phyloP scores from a whole-genome alignment of 1,140 invertebrate genomes.

The Brachionus calyciflorus region DNA sequence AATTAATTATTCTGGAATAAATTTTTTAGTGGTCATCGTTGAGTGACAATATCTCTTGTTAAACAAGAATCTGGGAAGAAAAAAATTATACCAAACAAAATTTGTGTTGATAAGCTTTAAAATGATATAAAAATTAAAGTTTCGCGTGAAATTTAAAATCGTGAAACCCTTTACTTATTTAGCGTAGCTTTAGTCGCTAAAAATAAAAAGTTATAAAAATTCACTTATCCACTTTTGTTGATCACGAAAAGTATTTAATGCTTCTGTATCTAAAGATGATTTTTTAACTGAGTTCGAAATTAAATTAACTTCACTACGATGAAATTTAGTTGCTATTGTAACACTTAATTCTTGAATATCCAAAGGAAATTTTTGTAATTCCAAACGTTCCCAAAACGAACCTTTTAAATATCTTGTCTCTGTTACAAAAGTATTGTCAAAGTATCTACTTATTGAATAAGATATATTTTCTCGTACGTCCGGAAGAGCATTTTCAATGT shows the following conservation, averaged over 20 bases:
- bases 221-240: conserved; percentile 35
- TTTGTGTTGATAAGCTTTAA: too few relatives aligned
- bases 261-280: not conserved
- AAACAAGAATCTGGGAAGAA: too few relatives aligned
- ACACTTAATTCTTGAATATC: conserved; percentile 16
- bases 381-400: not conserved
- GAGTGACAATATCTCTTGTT: too few relatives aligned
- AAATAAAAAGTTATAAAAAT: not conserved
- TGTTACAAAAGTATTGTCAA: not conserved
- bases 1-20: too few relatives aligned
- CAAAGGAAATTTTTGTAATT: conserved; percentile 3
- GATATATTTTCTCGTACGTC: not conserved
- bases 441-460: not conserved
- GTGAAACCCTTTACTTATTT: too few relatives aligned
- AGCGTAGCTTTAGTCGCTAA: not conserved
- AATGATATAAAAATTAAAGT: too few relatives aligned
- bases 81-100: too few relatives aligned
- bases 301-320: conserved; percentile 4
- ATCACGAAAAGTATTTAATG: not conserved
- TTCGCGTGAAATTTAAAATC: too few relatives aligned
- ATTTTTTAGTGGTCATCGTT: too few relatives aligned
- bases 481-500: not conserved
- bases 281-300: not conserved
- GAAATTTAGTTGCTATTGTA: not conserved
- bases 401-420: conserved; percentile 16